phyloP scores from a whole-genome alignment of 2,113 vertebrate species.

The Saguinus midas region DNA sequence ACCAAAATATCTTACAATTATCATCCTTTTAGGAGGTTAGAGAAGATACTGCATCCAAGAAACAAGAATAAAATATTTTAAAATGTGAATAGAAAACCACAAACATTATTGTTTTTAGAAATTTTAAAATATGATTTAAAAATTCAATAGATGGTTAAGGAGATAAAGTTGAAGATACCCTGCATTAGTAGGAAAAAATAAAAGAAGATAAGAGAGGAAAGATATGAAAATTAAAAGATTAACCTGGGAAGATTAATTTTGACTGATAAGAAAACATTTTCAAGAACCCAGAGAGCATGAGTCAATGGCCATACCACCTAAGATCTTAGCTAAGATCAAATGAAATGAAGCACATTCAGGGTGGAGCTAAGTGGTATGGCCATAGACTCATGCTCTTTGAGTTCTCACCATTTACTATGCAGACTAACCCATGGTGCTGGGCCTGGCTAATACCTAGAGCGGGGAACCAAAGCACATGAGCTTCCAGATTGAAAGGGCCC shows the following conservation, averaged over 20 bases:
- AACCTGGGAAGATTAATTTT: neutral
- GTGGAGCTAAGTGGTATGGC: too few relatives aligned
- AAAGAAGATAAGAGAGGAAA: neutral
- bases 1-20: neutral
- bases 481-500: neutral
- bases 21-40: neutral
- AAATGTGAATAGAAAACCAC: neutral
- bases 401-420: too few relatives aligned
- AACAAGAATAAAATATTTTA: neutral
- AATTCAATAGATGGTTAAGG: neutral
- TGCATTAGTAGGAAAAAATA: neutral
- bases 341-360: too few relatives aligned
- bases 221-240: neutral
- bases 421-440: too few relatives aligned
- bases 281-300: too few relatives aligned
- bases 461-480: neutral
- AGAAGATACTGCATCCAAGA: neutral
- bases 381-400: too few relatives aligned
- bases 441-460: too few relatives aligned
- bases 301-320: too few relatives aligned
- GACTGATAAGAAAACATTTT: neutral
- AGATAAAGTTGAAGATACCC: neutral
- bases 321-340: too few relatives aligned
- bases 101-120: neutral
- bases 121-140: neutral